phyloP scores from a whole-genome alignment of 2,888 invertebrate species.

The Ctena decussata region DNA sequence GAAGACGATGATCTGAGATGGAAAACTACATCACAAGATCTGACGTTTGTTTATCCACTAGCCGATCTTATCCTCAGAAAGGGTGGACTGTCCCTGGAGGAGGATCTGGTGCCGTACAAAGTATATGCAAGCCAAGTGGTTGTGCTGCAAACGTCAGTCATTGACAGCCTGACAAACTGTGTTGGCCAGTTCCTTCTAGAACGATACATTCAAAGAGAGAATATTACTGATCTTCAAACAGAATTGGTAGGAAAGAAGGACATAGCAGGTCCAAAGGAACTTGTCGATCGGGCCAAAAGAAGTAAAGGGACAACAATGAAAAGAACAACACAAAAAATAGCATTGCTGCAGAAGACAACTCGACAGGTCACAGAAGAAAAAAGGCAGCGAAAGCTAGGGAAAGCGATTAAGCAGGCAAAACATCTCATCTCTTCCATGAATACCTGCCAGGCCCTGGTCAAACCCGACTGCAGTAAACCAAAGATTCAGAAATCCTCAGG shows the following conservation, averaged over 20 bases:
- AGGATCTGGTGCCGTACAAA: slow-evolving; percentile 3
- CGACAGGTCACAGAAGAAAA: slow-evolving; percentile 2
- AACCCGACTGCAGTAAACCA: slow-evolving; percentile 9
- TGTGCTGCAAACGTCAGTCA: slow-evolving; percentile 15
- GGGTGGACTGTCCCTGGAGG: slow-evolving; percentile 22
- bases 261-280: not conserved
- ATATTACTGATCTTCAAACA: not conserved
- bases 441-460: slow-evolving; percentile 16
- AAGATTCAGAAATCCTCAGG: slow-evolving; percentile 18
- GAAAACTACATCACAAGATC: not conserved
- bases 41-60: not conserved
- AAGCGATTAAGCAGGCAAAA: not conserved
- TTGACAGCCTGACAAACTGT: slow-evolving; percentile 20
- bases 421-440: slow-evolving; percentile 19
- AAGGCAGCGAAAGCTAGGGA: not conserved
- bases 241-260: not conserved
- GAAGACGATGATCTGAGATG: slow-evolving; percentile 2
- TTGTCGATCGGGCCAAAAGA: not conserved
- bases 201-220: slow-evolving; percentile 15
- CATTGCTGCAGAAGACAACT: not conserved
- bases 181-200: slow-evolving; percentile 23
- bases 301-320: slow-evolving; percentile 16
- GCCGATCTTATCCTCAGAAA: slow-evolving; percentile 2
- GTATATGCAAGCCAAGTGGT: slow-evolving; percentile 28
- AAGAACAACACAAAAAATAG: not conserved